A percentile compares a stretch with the other conserved stretches of the same genome.
Conservation (phyloP, 2,113 vertebrate species). For the Calyptomena viridis region DNA sequence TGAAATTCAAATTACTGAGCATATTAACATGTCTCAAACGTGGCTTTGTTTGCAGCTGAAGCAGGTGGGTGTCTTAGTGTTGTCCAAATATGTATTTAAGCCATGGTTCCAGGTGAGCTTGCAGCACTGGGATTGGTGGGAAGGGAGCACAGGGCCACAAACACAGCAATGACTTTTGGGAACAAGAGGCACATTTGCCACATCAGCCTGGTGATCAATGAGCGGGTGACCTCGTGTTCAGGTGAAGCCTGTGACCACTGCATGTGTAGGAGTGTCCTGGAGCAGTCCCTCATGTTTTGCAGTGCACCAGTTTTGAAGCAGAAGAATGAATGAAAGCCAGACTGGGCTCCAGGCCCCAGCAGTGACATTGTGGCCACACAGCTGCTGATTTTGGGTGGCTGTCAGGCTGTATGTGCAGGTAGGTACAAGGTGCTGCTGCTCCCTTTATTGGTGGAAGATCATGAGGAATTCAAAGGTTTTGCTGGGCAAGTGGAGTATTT, state of each 20-base stretch:
- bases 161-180: not conserved
- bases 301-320: fast-evolving
- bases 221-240: not conserved
- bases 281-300: not conserved
- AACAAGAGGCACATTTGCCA: not conserved
- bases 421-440: too few species aligned
- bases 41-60: not conserved
- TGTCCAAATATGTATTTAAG: not conserved
- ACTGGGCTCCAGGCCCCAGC: not conserved
- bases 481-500: not conserved
- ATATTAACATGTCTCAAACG: fast-evolving
- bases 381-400: not conserved
- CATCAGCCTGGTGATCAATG: fast-evolving
- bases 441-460: not conserved
- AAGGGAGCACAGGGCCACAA: not conserved
- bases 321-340: not conserved
- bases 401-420: fast-evolving
- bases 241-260: fast-evolving
- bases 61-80: not conserved
- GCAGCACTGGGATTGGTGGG: not conserved
- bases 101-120: not conserved
- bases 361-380: not conserved
- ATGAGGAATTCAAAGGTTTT: too few species aligned
- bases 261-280: fast-evolving
- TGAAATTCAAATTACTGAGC: not conserved